A percentile compares a stretch with the other conserved stretches of the same genome.
These are phyloP conservation scores for Adoxophyes honmai DNA, from an alignment of 1,140 invertebrate genomes.

Conservation along the genomic window DNA sequence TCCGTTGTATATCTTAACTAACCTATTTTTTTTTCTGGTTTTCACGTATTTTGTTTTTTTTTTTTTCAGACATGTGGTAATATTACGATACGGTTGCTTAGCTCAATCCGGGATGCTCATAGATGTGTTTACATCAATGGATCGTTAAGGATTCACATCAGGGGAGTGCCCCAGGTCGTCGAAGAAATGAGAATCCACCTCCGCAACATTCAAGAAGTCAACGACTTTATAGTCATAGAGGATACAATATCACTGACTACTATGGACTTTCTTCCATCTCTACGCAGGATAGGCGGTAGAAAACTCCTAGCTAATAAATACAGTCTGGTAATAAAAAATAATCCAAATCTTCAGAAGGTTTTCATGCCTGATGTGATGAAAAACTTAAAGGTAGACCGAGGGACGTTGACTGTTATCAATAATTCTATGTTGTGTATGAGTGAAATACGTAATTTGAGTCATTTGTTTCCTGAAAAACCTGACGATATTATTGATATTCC, in stretches of 20 bases:
- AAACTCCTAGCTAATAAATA: constrained; percentile 76
- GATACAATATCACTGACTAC: constrained; percentile 85
- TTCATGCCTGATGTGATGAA: constrained; percentile 73
- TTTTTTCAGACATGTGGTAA: constrained; percentile 50
- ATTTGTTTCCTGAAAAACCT: constrained; percentile 38
- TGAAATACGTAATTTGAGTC: constrained; percentile 80
- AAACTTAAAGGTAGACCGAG: constrained; percentile 78
- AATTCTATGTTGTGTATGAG: constrained; percentile 86
- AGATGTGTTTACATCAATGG: constrained; percentile 72
- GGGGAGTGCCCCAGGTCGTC: constrained; percentile 74
- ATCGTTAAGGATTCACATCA: constrained; percentile 49
- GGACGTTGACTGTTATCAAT: constrained; percentile 84
- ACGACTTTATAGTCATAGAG: constrained; percentile 85
- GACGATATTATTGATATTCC: constrained; percentile 34
- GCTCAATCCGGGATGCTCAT: constrained; percentile 42
- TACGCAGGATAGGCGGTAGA: constrained; percentile 59
- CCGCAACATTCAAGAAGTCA: constrained; percentile 85
- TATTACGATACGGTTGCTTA: constrained; percentile 36
- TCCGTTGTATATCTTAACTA: too few relatives aligned
- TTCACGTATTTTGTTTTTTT: neutral
- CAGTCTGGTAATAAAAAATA: constrained; percentile 85
- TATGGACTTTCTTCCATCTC: constrained; percentile 88
- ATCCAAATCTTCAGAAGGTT: constrained; percentile 83
- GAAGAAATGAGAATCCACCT: constrained; percentile 86
- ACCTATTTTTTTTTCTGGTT: too few relatives aligned